Evolutionary conservation across 1,140 invertebrate species (phyloP).

Genomic region (Macrocentrus cingulum): DNA sequence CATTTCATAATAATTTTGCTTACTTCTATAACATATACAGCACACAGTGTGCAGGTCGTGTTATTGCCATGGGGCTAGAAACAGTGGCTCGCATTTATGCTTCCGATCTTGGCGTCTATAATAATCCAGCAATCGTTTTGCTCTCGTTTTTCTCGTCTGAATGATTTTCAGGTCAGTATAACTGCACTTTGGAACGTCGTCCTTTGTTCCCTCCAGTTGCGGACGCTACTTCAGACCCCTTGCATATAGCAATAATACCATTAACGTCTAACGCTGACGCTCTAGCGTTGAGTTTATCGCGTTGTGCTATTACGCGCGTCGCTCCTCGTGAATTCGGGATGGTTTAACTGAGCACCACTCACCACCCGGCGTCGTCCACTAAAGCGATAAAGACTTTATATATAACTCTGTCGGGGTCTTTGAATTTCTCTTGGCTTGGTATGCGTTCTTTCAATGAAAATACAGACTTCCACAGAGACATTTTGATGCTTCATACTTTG

Average conservation of each 20-base stretch:
- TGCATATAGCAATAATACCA: conserved; percentile 22
- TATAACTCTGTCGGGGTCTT: too few relatives aligned
- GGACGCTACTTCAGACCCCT: conserved; percentile 5
- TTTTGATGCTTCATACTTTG: too few relatives aligned
- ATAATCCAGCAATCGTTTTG: conserved; percentile 3
- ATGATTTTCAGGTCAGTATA: too few relatives aligned
- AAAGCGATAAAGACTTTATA: too few relatives aligned
- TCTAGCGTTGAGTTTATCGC: conserved; percentile 6
- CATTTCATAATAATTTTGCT: conserved; percentile 33
- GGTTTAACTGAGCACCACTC: conserved; percentile 7
- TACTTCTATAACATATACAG: conserved; percentile 10
- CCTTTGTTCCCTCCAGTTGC: too few relatives aligned
- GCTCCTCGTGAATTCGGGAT: background rate
- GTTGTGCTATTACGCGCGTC: conserved; percentile 22
- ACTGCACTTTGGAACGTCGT: too few relatives aligned
- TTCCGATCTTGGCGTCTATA: too few relatives aligned
- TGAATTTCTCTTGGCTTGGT: too few relatives aligned
- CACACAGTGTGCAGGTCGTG: conserved; percentile 1
- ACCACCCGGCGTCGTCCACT: background rate
- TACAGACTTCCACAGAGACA: too few relatives aligned
- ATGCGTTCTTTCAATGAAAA: too few relatives aligned
- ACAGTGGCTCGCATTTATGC: too few relatives aligned
- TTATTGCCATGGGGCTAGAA: background rate
- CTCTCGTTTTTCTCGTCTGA: conserved; percentile 8
- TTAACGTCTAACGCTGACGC: conserved; percentile 14